Percentiles rank a stretch among this genome's conserved stretches.
phyloP scores from a whole-genome alignment of 2,888 invertebrate genomes.

The Hyalella azteca region DNA sequence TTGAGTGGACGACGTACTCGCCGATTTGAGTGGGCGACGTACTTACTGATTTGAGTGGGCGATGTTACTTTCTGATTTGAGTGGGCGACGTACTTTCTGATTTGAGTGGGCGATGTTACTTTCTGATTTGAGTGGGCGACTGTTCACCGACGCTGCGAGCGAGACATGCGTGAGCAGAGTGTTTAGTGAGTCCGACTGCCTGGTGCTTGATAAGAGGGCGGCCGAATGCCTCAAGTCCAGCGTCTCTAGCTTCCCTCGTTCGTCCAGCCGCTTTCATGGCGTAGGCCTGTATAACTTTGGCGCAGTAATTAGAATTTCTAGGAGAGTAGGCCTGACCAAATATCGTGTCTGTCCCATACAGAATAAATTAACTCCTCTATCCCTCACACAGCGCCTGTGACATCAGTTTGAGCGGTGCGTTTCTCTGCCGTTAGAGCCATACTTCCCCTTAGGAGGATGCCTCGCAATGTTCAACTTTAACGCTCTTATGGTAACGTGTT shows the following conservation, averaged over 20 bases:
- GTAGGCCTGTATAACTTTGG: conserved; percentile 37
- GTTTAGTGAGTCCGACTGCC: conserved; percentile 1
- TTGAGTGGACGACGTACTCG: too few species aligned
- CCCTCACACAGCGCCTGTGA: not conserved
- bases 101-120: too few species aligned
- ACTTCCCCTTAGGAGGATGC: not conserved
- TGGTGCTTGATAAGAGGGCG: too few species aligned
- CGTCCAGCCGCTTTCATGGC: conserved; percentile 32
- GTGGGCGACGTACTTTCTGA: too few species aligned
- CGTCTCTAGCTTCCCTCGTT: conserved; percentile 21
- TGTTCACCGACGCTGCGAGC: not conserved
- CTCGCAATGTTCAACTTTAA: not conserved
- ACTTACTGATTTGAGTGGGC: too few species aligned
- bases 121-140: not conserved
- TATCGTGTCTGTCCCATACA: conserved; percentile 37
- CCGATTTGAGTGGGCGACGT: too few species aligned
- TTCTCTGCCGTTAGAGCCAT: not conserved
- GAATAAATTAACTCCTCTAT: conserved; percentile 35
- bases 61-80: too few species aligned
- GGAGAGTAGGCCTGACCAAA: conserved; percentile 37
- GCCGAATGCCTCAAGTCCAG: conserved; percentile 24
- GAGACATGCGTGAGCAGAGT: conserved; percentile 29
- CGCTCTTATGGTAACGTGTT: not conserved
- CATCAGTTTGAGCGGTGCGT: not conserved
- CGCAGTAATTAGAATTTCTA: conserved; percentile 36